Conservation (phyloP, 1,140 invertebrate species). For the Drosophila biarmipes region DNA sequence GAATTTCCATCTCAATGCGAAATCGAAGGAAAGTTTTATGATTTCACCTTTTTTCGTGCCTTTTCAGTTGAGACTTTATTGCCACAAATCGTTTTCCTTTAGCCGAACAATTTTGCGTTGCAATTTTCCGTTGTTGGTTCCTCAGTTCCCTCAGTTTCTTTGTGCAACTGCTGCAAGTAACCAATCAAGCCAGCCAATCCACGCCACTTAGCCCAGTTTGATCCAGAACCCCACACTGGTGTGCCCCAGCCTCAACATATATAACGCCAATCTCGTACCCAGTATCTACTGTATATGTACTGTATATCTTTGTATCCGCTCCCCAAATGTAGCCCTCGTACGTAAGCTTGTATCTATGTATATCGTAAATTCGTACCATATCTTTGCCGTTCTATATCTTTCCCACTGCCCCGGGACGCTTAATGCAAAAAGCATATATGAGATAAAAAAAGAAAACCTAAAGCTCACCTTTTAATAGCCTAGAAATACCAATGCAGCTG, state of each 20-base stretch:
- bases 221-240: conserved; percentile 24
- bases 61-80: conserved; percentile 57
- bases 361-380: conserved; percentile 37
- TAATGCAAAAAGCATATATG: conserved; percentile 11
- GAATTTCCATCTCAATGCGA: conserved; percentile 10
- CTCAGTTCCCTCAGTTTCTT: conserved; percentile 26
- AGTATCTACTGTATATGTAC: conserved; percentile 29
- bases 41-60: conserved; percentile 47
- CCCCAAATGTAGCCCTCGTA: conserved; percentile 18
- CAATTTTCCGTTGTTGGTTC: conserved; percentile 17
- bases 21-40: conserved; percentile 40
- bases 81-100: conserved; percentile 50
- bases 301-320: conserved; percentile 34
- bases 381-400: conserved; percentile 21
- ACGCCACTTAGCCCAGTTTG: conserved; percentile 36
- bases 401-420: conserved; percentile 35
- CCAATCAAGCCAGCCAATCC: conserved; percentile 42
- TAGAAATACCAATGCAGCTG: conserved; percentile 21
- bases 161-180: conserved; percentile 30
- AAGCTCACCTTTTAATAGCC: conserved; percentile 29
- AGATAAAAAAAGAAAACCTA: background rate
- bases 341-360: conserved; percentile 42
- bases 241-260: conserved; percentile 23
- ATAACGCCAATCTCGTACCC: conserved; percentile 8
- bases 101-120: conserved; percentile 37